These are phyloP conservation scores for Bombus vancouverensis DNA, from an alignment of 1,140 invertebrate species.

Conservation along the genomic window DNA sequence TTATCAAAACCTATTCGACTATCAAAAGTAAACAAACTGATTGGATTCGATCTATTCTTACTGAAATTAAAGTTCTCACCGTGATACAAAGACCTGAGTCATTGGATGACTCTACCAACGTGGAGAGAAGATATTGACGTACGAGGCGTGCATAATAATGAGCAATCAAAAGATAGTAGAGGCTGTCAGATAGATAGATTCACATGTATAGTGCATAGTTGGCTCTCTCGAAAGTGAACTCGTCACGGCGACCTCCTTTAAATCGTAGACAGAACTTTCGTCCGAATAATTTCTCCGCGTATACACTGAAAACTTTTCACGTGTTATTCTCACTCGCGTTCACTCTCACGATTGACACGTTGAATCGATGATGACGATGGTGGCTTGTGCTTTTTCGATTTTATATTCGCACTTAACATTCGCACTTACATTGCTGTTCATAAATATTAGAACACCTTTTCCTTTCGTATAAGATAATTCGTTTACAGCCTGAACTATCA, in stretches of 20 bases:
- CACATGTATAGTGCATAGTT: not conserved
- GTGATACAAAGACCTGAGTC: constrained; percentile 27
- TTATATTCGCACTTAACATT: not conserved
- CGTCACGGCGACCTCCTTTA: constrained; percentile 58
- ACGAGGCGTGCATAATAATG: constrained; percentile 55
- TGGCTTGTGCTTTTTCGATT: not conserved
- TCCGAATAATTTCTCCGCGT: constrained; percentile 59
- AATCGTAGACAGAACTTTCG: constrained; percentile 59
- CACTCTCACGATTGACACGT: constrained; percentile 11
- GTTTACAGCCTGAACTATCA: too few species aligned
- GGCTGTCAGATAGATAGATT: not conserved
- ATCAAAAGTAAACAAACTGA: not conserved
- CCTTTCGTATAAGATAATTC: too few species aligned
- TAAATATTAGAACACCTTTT: too few species aligned
- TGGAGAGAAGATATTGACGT: constrained; percentile 40
- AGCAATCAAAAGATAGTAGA: constrained; percentile 24
- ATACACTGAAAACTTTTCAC: constrained; percentile 25
- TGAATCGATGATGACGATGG: constrained; percentile 12
- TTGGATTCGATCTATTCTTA: not conserved
- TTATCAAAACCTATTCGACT: too few species aligned
- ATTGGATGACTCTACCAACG: constrained; percentile 38
- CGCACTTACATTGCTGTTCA: too few species aligned
- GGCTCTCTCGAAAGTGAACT: constrained; percentile 63
- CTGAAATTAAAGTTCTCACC: constrained; percentile 22
- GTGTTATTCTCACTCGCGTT: constrained; percentile 2